Base-by-base conservation (phyloP, 2,888 invertebrate species). In the Drosophila antonietae region DNA sequence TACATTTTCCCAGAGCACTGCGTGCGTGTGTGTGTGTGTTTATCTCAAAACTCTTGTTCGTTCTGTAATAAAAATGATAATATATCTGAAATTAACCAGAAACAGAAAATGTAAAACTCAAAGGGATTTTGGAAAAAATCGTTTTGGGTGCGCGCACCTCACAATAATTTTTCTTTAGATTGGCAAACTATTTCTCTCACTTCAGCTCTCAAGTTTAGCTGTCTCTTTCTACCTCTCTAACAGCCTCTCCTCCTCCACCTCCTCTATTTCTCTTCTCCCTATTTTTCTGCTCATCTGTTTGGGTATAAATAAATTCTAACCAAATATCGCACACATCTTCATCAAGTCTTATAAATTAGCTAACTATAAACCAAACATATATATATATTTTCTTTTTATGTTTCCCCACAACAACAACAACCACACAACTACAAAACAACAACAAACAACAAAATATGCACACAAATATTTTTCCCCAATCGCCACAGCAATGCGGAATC, bases 301-400 rank as follows among this genome's bases (percentile, higher is more conserved):
- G 15, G 44, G 35, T 10, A n/a, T 28, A 18, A 37, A n/a, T 28
- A 28, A 37, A n/a, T 44, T 62, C 52, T 70, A 60, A 61, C 66
- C 66, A 52, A 58, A 44, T 31, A 37, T 68, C 49, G 39, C 64
- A 67, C 57, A 74, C 75, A 78, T 68, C 73, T 69, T 65, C 83
- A 77, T 80, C 74, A 62, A 66, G 53, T 68, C 74, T 76, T 81
- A 76, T 67, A 67, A 67, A 67, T 68, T 78, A 79, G 81, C 87
- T 90, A 88, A 90, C 89, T 78, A 70, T 75, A 85, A 69, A 79
- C 78, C 89, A 90, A 78, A 88, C 71, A 84, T 80, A 53, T 61
- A 71, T 53, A 74, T 77, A 88, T 88, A 55, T 90, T 88, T 90
- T 81, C 83, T 76, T 89, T 86, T 87, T 80, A 73, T 73, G 73